Conservation (phyloP, 1,140 invertebrate species). For the Trypoxylus dichotomus region DNA sequence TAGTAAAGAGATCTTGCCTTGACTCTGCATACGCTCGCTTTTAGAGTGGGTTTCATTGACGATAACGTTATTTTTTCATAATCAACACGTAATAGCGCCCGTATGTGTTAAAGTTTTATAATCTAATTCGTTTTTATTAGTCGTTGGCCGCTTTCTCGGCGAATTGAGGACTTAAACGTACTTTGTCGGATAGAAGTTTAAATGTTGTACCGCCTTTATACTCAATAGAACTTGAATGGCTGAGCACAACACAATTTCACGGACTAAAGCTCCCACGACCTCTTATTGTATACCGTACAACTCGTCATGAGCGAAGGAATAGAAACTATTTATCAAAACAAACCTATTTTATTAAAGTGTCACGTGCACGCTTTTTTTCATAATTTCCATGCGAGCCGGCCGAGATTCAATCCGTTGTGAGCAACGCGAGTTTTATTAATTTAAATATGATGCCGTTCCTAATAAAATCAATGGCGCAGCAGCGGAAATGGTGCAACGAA, state of each 20-base stretch:
- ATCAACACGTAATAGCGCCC: background rate
- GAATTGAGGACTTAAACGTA: background rate
- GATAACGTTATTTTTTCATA: background rate
- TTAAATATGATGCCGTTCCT: background rate
- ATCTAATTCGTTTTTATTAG: background rate
- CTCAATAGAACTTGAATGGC: constrained; percentile 36
- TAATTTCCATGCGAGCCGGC: background rate
- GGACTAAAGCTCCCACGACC: constrained; percentile 36
- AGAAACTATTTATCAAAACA: constrained; percentile 24
- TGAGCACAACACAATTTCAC: constrained; percentile 40
- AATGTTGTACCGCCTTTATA: constrained; percentile 30
- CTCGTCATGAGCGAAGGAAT: background rate
- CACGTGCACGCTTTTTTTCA: background rate
- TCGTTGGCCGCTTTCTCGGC: background rate
- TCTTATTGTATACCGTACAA: constrained; percentile 14
- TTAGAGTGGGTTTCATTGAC: background rate
- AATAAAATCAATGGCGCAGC: background rate
- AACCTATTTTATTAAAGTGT: constrained; percentile 15
- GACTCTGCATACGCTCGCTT: no score
- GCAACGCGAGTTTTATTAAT: background rate
- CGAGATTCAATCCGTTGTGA: background rate
- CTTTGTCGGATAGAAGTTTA: constrained; percentile 27
- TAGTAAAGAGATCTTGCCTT: no score
- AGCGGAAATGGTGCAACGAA: background rate
- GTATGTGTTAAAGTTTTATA: background rate